These are phyloP conservation scores for Tribolium freemani DNA, from an alignment of 2,888 invertebrate genomes.

Conservation along the genomic window DNA sequence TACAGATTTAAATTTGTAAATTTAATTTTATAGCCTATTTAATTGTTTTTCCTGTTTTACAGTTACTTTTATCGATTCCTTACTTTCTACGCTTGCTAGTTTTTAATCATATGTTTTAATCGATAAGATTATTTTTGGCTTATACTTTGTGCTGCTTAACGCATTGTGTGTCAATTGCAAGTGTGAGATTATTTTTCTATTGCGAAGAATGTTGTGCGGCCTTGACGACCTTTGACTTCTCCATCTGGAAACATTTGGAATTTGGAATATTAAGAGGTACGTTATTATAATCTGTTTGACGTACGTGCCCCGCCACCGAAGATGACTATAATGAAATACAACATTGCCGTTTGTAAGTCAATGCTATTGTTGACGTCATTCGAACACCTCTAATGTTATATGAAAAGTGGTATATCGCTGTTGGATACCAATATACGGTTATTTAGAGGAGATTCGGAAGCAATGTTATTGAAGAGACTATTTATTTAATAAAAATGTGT, in stretches of 20 bases:
- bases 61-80: no score
- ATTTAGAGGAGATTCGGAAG: no score
- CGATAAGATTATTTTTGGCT: no score
- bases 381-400: conserved; percentile 30
- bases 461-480: no score
- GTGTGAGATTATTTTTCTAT: background rate
- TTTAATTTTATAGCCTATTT: no score
- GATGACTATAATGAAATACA: conserved; percentile 37
- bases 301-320: conserved; percentile 29
- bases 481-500: no score
- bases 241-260: conserved; percentile 21
- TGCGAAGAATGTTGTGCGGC: conserved; percentile 3
- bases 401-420: conserved; percentile 8
- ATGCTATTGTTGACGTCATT: conserved; percentile 50
- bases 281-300: conserved; percentile 33
- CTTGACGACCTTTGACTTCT: conserved; percentile 26
- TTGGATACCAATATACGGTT: background rate
- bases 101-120: no score
- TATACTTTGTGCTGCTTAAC: no score
- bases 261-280: conserved; percentile 21
- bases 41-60: no score
- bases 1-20: no score
- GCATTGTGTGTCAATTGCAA: no score
- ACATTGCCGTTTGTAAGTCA: conserved; percentile 40
- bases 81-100: no score